phyloP scores from a whole-genome alignment of 2,113 vertebrate species.

The Fulica atra region DNA sequence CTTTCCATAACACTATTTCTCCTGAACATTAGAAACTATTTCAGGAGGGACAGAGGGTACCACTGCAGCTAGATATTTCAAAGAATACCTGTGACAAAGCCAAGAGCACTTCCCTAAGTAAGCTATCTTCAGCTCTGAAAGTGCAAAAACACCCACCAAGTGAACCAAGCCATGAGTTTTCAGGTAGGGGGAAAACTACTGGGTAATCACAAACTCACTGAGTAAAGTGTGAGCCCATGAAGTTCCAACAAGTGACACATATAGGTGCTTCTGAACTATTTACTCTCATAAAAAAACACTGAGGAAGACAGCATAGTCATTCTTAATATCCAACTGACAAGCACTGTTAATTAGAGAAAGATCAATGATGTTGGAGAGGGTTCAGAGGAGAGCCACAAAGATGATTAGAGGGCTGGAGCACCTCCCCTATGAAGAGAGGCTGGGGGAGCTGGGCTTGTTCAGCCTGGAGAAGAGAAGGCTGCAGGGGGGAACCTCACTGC shows the following conservation, averaged over 20 bases:
- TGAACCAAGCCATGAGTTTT: not conserved
- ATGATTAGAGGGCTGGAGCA: too few species aligned
- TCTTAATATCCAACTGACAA: not conserved
- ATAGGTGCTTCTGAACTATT: not conserved
- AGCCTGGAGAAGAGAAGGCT: too few species aligned
- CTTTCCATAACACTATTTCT: not conserved
- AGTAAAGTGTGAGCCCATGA: not conserved
- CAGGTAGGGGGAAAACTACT: not conserved
- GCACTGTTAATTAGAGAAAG: not conserved
- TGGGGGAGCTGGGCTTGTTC: too few species aligned
- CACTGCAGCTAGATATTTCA: not conserved
- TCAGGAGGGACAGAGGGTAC: not conserved
- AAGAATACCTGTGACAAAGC: not conserved
- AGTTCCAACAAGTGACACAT: not conserved
- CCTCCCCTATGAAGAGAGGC: too few species aligned
- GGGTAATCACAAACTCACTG: not conserved
- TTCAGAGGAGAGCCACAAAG: too few species aligned
- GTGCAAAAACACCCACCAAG: not conserved
- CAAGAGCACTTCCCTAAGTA: not conserved
- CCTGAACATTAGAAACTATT: not conserved
- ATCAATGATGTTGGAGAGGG: not conserved
- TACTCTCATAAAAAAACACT: not conserved
- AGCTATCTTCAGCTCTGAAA: not conserved
- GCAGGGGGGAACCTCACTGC: too few species aligned
- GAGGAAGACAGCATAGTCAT: not conserved